phyloP scores from a whole-genome alignment of 2,888 invertebrate species.

The Marronus borbonicus region DNA sequence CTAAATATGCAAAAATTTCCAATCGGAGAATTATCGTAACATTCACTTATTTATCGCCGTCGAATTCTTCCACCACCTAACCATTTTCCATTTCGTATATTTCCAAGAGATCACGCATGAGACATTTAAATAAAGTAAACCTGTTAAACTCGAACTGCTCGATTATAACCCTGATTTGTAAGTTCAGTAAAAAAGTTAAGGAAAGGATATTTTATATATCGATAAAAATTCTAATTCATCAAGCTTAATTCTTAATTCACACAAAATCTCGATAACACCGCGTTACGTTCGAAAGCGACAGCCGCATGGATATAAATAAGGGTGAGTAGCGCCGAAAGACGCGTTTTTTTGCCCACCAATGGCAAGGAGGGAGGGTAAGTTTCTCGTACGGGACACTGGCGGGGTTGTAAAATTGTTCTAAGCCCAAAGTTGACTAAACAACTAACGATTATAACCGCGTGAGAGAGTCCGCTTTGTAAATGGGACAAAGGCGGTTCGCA shows the following conservation, averaged over 20 bases:
- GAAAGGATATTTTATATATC: too few relatives aligned
- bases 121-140: too few relatives aligned
- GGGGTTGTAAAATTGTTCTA: slow-evolving; percentile 63
- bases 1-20: too few relatives aligned
- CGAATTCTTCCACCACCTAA: too few relatives aligned
- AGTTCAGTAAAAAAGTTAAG: too few relatives aligned
- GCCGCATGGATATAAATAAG: slow-evolving; percentile 56
- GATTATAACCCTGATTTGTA: too few relatives aligned
- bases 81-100: too few relatives aligned
- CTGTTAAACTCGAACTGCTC: too few relatives aligned
- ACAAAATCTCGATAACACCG: slow-evolving; percentile 25
- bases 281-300: slow-evolving; percentile 23
- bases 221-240: slow-evolving; percentile 11
- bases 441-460: slow-evolving; percentile 57
- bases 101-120: too few relatives aligned
- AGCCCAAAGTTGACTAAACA: slow-evolving; percentile 60
- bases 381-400: slow-evolving; percentile 65
- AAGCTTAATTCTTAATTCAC: slow-evolving; percentile 7
- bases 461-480: slow-evolving; percentile 42
- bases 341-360: slow-evolving; percentile 63
- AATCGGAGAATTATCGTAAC: too few relatives aligned
- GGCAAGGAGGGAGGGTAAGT: slow-evolving; percentile 56
- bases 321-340: slow-evolving; percentile 59
- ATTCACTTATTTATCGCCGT: too few relatives aligned
- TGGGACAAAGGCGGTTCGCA: slow-evolving; percentile 48